Evolutionary conservation across 1,140 invertebrate species (phyloP).

Genomic region (Trachelipus rathkii): DNA sequence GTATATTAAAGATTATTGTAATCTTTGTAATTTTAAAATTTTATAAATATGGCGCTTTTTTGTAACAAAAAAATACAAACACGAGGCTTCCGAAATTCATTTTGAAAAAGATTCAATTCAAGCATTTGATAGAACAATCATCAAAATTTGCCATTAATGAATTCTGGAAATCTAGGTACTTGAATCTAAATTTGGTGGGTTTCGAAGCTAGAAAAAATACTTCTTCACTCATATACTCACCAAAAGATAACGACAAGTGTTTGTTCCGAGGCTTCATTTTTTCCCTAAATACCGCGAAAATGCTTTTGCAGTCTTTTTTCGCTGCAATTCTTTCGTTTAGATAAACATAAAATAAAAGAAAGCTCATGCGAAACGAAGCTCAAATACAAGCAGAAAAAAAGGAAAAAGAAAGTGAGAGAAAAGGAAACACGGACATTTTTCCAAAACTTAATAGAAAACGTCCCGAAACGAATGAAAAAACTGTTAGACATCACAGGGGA

Average conservation of each 20-base stretch:
- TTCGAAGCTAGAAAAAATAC: background rate
- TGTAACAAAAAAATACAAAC: too few species aligned
- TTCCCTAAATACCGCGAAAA: background rate
- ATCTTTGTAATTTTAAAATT: too few species aligned
- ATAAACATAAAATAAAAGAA: too few species aligned
- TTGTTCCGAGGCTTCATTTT: background rate
- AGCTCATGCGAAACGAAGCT: too few species aligned
- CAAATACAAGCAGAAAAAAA: too few species aligned
- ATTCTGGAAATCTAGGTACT: background rate
- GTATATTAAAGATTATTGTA: too few species aligned
- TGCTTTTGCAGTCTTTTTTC: background rate
- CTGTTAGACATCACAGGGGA: conserved; percentile 35
- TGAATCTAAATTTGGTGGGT: background rate
- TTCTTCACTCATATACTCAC: conserved; percentile 1
- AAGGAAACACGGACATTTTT: conserved; percentile 7
- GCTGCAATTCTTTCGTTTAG: background rate
- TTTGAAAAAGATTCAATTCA: too few species aligned
- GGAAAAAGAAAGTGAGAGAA: background rate
- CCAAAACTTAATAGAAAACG: conserved; percentile 40
- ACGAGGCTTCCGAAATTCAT: too few species aligned
- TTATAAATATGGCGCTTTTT: too few species aligned
- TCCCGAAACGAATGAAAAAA: conserved; percentile 24
- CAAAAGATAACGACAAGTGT: background rate
- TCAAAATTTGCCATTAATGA: too few species aligned
- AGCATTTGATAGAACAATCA: too few species aligned